Evolutionary conservation across 37 sponge, comb jelly and placozoan genomes (phyloP), one percentile per base, ranked within the genome.

Genomic region (Agelas oroides): DNA sequence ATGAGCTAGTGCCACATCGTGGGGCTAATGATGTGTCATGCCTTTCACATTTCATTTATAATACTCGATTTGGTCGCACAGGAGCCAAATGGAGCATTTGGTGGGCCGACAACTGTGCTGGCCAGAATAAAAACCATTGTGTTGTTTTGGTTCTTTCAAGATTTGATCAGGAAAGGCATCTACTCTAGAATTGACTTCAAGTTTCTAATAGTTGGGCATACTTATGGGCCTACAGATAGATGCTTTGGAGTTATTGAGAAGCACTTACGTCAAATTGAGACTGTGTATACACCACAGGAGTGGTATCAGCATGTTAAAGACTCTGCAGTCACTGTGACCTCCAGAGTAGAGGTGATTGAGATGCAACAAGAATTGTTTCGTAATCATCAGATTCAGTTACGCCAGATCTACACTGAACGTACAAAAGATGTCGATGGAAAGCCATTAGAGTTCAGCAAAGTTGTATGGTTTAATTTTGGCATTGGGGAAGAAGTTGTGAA

Each of bases 41-140:
- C 53, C 23, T 87, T 18, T 19, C 23, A 0, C 66, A 46, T 8
- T 87, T 81, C 32, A 75, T 87, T 59, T 75, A 36, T 28, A 30
- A 68, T 59, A 80, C 68, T 19, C 66, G 76, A 5, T 80, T 87
- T 12, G 81, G 81, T 1, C 41, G 88, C 0, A 80, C 88, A 24
- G 88, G 88, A 46, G 88, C 88, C 16, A 80, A 80, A 30, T 72
- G 73, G 78, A 69, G 79, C 31, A 80, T 87, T 53, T 87, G 87
- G 75, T 87, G 88, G 88, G 88, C 88, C 5, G 88, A 87, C 53
- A 87, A 87, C 53, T 87, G 88, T 70, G 81, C 88, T 35, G 79
- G 87, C 1, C 87, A 86, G 71, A 86, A 86, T 55, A 86, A 86
- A 35, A 86, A 86, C 27, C 80, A 80, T 24, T 80, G 61, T 32